Conservation (phyloP, 2,113 vertebrate species). For the Fregata magnificens region DNA sequence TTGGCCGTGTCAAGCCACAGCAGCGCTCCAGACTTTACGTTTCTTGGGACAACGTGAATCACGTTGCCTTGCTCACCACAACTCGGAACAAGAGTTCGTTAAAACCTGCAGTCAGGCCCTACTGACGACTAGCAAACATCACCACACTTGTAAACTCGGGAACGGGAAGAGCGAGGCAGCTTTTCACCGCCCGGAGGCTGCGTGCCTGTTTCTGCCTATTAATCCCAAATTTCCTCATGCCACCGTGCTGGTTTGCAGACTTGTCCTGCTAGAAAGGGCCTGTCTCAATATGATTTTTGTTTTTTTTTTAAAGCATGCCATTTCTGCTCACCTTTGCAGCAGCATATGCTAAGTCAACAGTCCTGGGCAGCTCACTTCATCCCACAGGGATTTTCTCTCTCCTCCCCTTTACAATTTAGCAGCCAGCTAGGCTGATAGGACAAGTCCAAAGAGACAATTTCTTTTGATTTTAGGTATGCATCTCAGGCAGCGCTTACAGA, state of each 20-base stretch:
- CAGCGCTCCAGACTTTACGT: background rate
- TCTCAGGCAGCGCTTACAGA: background rate
- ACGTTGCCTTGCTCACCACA: background rate
- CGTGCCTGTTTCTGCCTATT: background rate
- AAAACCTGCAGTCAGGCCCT: background rate
- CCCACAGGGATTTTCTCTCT: background rate
- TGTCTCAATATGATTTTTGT: background rate
- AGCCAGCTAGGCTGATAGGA: background rate
- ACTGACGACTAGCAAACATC: background rate
- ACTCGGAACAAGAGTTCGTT: background rate
- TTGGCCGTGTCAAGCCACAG: accelerated
- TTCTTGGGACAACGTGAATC: accelerated
- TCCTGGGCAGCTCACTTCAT: background rate
- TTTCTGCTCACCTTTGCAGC: background rate
- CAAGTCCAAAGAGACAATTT: background rate
- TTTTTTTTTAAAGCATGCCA: background rate
- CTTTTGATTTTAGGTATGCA: background rate
- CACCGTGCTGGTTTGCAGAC: background rate
- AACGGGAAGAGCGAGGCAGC: background rate
- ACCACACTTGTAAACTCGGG: accelerated
- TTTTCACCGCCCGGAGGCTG: background rate
- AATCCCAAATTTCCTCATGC: background rate
- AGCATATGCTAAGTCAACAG: background rate
- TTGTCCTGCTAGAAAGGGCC: background rate
- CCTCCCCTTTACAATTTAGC: background rate